Base-by-base conservation (phyloP, 2,888 invertebrate species). In the Zaprionus lineosus region DNA sequence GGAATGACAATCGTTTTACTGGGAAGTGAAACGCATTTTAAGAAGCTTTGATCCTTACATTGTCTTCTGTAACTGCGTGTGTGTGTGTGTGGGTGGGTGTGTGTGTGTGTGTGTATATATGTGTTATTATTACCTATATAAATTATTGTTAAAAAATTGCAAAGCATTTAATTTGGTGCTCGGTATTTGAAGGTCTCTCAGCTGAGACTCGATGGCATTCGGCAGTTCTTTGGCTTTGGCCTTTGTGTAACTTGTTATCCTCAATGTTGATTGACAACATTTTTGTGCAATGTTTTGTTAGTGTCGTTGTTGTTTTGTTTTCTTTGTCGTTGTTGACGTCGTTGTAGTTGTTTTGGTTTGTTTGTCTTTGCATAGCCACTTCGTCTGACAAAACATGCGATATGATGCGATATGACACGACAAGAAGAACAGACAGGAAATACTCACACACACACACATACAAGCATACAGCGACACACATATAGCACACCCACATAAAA, bases 341-440 rank as follows among this genome's bases (percentile, higher is more conserved):
- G 47, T 40, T 55, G 46, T 36, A 51, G 40, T 47, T 48, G 29
- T n/a, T 33, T 44, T 52, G 50, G 52, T 43, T 76, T 83, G 72
- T 69, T 79, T 78, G 81, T 65, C 69, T 81, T 79, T 79, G 74
- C 74, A 68, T 58, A 74, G 76, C 77, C 65, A 83, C 76, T 83
- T 79, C 59, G 71, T 66, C 81, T 79, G 78, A 67, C 76, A 83
- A 76, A 79, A 79, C 83, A 79, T 74, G 72, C 74, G 83, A 83
- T 77, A 67, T 71, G 72, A 64, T 71, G 60, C 76, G 75, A 78
- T 65, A 70, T 61, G 62, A 67, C 62, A 71, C 72, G 69, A 72
- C 70, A 82, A 62, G 46, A 44, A 58, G 53, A 48, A 39, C 39
- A 64, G 43, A 24, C 31, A 39, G 15, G 26, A 26, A 26, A 29